These are phyloP conservation scores for Papilio protenor DNA, from an alignment of 2,888 invertebrate genomes.

Conservation along the genomic window DNA sequence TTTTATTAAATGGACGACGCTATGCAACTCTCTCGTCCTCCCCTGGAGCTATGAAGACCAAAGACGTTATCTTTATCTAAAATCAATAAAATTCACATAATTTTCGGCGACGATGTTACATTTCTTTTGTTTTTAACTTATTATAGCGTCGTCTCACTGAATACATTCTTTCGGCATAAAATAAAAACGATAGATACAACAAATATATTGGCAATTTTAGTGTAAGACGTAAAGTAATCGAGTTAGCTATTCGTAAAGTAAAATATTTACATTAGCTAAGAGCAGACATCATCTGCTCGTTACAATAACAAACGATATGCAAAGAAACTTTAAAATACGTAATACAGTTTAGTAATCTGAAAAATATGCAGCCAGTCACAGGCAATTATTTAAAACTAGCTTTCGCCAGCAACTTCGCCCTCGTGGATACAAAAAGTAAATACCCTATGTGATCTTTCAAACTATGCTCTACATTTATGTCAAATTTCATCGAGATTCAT, in stretches of 20 bases:
- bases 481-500: too few species aligned
- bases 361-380: neutral
- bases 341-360: neutral
- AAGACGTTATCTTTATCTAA: neutral
- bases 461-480: too few species aligned
- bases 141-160: neutral
- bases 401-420: too few species aligned
- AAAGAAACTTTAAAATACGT: conserved; percentile 8
- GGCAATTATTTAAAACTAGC: too few species aligned
- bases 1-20: too few species aligned
- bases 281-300: conserved; percentile 25
- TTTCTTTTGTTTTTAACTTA: neutral
- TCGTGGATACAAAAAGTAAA: too few species aligned
- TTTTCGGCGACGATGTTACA: neutral
- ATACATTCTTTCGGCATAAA: neutral
- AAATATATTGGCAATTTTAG: neutral
- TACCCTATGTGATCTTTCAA: too few species aligned
- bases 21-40: too few species aligned
- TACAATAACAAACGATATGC: conserved; percentile 21
- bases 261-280: conserved; percentile 26
- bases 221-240: conserved; percentile 8
- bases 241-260: conserved; percentile 21
- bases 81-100: neutral
- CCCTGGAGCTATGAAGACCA: too few species aligned
- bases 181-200: conserved; percentile 1